Percentiles rank a stretch among this genome's conserved stretches.
These are phyloP conservation scores for Brachionus plicatilis DNA, from an alignment of 1,140 invertebrate species.

Conservation along the genomic window DNA sequence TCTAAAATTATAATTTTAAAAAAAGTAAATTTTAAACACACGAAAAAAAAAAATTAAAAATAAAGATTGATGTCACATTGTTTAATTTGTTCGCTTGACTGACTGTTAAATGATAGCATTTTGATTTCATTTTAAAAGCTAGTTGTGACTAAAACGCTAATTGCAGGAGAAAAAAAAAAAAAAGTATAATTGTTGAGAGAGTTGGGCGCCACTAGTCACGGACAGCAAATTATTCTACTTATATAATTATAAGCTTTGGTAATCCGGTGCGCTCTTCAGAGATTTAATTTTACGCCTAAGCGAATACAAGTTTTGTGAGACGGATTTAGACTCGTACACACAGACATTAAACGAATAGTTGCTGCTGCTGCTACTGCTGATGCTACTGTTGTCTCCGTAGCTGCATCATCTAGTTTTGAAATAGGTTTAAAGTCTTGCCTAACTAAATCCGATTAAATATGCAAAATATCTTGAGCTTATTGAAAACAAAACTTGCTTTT, in stretches of 20 bases:
- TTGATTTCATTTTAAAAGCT: too few relatives aligned
- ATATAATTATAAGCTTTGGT: constrained; percentile 24
- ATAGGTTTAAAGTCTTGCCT: constrained; percentile 19
- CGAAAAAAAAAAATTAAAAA: too few relatives aligned
- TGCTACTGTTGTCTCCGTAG: background rate
- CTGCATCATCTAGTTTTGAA: background rate
- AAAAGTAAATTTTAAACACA: too few relatives aligned
- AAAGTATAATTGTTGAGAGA: background rate
- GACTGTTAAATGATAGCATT: background rate
- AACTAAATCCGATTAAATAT: constrained; percentile 12
- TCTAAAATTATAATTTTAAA: too few relatives aligned
- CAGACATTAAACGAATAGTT: background rate
- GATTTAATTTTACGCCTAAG: constrained; percentile 30
- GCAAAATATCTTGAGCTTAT: background rate
- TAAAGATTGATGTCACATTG: too few relatives aligned
- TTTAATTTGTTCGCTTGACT: background rate
- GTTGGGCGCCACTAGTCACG: background rate
- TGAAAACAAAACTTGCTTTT: background rate
- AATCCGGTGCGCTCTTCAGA: constrained; percentile 19
- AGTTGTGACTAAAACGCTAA: background rate
- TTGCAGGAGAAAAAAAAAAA: background rate
- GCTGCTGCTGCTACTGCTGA: background rate
- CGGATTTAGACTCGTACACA: background rate
- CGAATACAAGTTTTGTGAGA: background rate
- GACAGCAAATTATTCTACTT: background rate